Conservation (phyloP, 2,888 invertebrate genomes). For the Notocelia uddmanniana region DNA sequence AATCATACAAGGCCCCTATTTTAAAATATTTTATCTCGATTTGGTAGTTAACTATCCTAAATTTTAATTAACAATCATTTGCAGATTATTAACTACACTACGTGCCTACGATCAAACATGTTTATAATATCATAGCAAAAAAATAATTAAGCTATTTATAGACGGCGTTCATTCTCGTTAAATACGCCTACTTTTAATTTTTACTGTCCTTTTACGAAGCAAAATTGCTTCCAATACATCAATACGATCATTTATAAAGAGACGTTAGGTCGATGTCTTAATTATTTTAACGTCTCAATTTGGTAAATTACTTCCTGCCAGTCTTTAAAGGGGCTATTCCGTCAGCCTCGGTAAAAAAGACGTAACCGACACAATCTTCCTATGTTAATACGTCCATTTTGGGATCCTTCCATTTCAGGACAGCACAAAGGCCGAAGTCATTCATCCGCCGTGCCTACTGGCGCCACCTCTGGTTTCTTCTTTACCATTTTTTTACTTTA, state of each 20-base stretch:
- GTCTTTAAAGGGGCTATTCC: slow-evolving; percentile 30
- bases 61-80: too few relatives aligned
- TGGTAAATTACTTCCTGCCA: slow-evolving; percentile 43
- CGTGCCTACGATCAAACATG: too few relatives aligned
- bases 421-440: slow-evolving; percentile 18
- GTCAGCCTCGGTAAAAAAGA: background rate
- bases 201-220: background rate
- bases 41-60: too few relatives aligned
- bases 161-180: background rate
- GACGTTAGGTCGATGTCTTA: slow-evolving; percentile 29
- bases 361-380: background rate
- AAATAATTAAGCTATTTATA: background rate
- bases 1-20: too few relatives aligned
- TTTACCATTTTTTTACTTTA: slow-evolving; percentile 1
- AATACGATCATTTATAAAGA: slow-evolving; percentile 36
- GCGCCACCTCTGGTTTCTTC: slow-evolving; percentile 5
- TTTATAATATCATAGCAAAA: too few relatives aligned
- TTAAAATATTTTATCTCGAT: too few relatives aligned
- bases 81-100: too few relatives aligned
- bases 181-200: background rate
- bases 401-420: slow-evolving; percentile 2
- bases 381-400: background rate
- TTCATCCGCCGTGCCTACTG: background rate
- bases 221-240: slow-evolving; percentile 23
- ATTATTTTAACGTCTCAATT: slow-evolving; percentile 44